Evolutionary conservation across 1,140 invertebrate genomes (phyloP).

Genomic region (Whitmania pigra): DNA sequence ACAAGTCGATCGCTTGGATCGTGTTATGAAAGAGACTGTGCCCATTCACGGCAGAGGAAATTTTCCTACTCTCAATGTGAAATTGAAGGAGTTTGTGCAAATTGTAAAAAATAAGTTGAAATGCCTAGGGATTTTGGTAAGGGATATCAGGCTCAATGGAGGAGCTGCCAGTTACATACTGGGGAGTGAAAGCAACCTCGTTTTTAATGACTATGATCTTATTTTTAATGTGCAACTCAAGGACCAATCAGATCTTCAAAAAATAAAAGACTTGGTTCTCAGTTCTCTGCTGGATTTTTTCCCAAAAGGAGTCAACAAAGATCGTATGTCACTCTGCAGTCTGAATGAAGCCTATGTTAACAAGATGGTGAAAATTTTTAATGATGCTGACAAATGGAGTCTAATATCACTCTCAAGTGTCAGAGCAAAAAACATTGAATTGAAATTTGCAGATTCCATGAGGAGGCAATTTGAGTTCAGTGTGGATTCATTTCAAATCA

Average conservation of each 20-base stretch:
- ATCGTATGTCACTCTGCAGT: conserved; percentile 78
- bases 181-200: conserved; percentile 55
- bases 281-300: conserved; percentile 81
- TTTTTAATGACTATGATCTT: conserved; percentile 93
- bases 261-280: conserved; percentile 73
- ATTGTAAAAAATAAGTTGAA: conserved; percentile 69
- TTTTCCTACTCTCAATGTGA: conserved; percentile 87
- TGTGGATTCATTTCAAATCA: conserved; percentile 97
- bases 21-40: conserved; percentile 89
- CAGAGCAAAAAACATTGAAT: conserved; percentile 69
- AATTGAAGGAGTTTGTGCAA: conserved; percentile 76
- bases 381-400: conserved; percentile 73
- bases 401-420: conserved; percentile 88
- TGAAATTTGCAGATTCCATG: conserved; percentile 99
- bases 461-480: conserved; percentile 96
- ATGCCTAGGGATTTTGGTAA: conserved; percentile 57
- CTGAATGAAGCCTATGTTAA: conserved; percentile 95
- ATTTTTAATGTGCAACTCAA: conserved; percentile 90
- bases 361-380: conserved; percentile 86
- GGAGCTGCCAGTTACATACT: conserved; percentile 92
- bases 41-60: conserved; percentile 94
- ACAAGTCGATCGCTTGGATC: conserved; percentile 78
- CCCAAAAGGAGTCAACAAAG: conserved; percentile 74
- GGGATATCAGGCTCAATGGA: conserved; percentile 91
- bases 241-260: conserved; percentile 56